Base-by-base conservation (phyloP, 2,888 invertebrate genomes). In the Horisme vitalbata region DNA sequence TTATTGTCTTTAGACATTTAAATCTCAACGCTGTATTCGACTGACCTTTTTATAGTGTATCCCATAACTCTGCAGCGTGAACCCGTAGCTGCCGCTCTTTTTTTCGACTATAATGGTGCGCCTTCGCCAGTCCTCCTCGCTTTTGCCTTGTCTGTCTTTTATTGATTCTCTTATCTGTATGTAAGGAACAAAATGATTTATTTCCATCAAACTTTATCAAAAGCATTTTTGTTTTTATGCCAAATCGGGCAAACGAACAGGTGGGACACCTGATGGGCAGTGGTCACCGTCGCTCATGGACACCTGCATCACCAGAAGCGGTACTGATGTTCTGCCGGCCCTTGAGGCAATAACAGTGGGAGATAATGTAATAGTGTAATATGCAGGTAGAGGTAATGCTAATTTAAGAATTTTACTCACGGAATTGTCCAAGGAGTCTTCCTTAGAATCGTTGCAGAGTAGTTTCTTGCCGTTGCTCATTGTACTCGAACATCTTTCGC, bases 41-140 rank as follows among this genome's bases (percentile, higher is more conserved):
- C 23, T 9, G 11, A 89, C 90, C 79, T 95, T 94, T 75, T 97
- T 97, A 79, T 98, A 97, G 75, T 98, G 97, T 51, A 99, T 98
- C 21, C 98, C 98, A 77, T 99, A 99, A 66, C 98, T 98, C 92
- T 99, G 98, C 24, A 99, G 90, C 0, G 98, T 98, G 83, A 99
- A 99, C 8, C 99, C 99, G 78, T 96, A 99, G 18, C 95, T 95
- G 30, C 95, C 95, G 76, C 95, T 95, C 74, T 94, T 95, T 85
- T 96, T 96, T 79, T 97, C 97, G 3, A 97, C 94, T 50, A 99
- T 97, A 50, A 98, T 98, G 9, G 98, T 95, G 28, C 98, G 92
- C 49, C 96, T 91, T 11, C 96, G 91, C 65, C 97, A 95, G 77
- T 98, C 97, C 64, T 96, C 96, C 61, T 96, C 95, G 5, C 55